These are phyloP conservation scores for Eonycteris spelaea DNA, from an alignment of 2,113 vertebrate genomes.

Conservation along the genomic window DNA sequence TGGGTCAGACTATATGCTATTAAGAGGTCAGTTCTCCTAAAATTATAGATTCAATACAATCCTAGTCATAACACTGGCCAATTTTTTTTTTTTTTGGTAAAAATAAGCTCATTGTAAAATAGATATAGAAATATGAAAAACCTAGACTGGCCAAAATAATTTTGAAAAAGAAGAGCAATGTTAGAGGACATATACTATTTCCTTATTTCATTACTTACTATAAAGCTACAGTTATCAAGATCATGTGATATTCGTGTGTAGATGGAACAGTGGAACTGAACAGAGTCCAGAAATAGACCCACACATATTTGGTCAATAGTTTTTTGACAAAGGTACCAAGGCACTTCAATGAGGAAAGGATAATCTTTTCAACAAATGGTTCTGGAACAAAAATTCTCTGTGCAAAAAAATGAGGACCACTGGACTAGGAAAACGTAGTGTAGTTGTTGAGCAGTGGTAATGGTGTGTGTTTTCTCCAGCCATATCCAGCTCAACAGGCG, in stretches of 20 bases:
- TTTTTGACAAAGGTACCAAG: neutral
- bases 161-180: neutral
- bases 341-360: neutral
- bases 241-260: neutral
- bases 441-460: neutral
- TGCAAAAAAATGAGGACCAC: neutral
- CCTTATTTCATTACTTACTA: neutral
- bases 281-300: neutral
- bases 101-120: neutral
- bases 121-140: neutral
- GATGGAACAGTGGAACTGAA: neutral
- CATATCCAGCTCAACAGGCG: neutral
- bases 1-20: neutral
- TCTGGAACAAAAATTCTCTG: neutral
- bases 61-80: neutral
- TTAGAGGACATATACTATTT: neutral
- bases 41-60: neutral
- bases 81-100: neutral
- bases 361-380: neutral
- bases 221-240: neutral
- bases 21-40: neutral
- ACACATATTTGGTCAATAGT: neutral
- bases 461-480: neutral
- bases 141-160: neutral
- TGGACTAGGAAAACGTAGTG: neutral